Evolutionary conservation across 1,140 invertebrate genomes (phyloP).

Genomic region (Lucilia cuprina): DNA sequence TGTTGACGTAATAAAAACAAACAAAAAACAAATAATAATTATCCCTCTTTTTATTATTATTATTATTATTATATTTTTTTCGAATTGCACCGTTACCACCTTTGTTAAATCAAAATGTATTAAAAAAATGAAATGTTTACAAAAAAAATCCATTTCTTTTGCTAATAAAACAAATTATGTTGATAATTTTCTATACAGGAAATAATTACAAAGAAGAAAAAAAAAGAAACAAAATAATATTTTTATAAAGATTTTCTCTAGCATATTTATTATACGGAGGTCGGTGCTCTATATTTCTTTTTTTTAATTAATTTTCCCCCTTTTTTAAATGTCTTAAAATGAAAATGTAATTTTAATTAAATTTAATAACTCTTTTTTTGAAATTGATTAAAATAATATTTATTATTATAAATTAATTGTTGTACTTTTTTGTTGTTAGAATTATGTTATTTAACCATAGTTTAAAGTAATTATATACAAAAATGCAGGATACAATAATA

Average conservation of each 20-base stretch:
- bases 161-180: slow-evolving; percentile 4
- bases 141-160: background rate
- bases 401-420: slow-evolving; percentile 9
- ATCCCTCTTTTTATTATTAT: slow-evolving; percentile 13
- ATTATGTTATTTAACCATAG: background rate
- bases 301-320: background rate
- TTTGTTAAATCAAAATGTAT: slow-evolving; percentile 46
- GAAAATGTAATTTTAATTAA: slow-evolving; percentile 30
- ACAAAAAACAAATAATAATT: background rate
- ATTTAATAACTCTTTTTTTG: background rate
- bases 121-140: slow-evolving; percentile 40
- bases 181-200: background rate
- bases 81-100: slow-evolving; percentile 58
- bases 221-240: background rate
- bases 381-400: background rate
- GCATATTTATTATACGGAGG: slow-evolving; percentile 57
- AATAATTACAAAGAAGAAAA: too few species aligned
- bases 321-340: slow-evolving; percentile 33
- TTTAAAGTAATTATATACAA: too few species aligned
- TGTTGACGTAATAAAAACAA: slow-evolving; percentile 30
- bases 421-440: slow-evolving; percentile 8
- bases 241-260: slow-evolving; percentile 59
- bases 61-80: slow-evolving; percentile 20
- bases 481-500: too few species aligned
- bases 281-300: slow-evolving; percentile 47